Conservation (phyloP, 2,797 vertebrate genomes). For the Rhynchonycteris naso region DNA sequence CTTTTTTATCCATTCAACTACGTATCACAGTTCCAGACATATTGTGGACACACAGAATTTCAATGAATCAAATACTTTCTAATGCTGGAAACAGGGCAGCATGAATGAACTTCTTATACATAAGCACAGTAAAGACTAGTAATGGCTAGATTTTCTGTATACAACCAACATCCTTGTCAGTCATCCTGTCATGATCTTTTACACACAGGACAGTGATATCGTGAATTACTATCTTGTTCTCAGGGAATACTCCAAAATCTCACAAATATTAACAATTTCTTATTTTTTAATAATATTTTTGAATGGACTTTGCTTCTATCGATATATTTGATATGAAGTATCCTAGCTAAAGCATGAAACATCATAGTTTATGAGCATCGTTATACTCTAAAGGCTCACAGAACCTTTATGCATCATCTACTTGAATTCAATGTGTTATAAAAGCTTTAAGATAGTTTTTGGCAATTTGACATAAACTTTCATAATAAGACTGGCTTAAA, state of each 20-base stretch:
- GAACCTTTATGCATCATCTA: not conserved
- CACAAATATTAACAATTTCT: not conserved
- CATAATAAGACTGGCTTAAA: constrained; percentile 8
- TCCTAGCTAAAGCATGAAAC: not conserved
- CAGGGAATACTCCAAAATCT: not conserved
- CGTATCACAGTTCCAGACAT: constrained; percentile 5
- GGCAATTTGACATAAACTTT: not conserved
- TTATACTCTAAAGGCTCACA: constrained; percentile 7
- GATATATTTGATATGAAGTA: not conserved
- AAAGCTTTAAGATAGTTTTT: constrained; percentile 36
- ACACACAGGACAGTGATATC: not conserved
- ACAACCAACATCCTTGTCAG: not conserved
- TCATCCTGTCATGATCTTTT: not conserved
- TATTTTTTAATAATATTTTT: not conserved
- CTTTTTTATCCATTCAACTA: constrained; percentile 49
- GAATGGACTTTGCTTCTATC: not conserved
- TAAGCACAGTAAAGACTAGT: not conserved
- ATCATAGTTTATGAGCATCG: not conserved
- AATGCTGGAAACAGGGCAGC: not conserved
- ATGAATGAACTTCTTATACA: constrained; percentile 15
- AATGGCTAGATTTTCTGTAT: not conserved
- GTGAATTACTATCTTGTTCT: not conserved
- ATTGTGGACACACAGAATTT: constrained; percentile 36
- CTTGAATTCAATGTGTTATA: not conserved
- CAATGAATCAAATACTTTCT: constrained; percentile 44